Evolutionary conservation across 2,797 vertebrate species (phyloP).

Genomic region (Cossypha caffra): DNA sequence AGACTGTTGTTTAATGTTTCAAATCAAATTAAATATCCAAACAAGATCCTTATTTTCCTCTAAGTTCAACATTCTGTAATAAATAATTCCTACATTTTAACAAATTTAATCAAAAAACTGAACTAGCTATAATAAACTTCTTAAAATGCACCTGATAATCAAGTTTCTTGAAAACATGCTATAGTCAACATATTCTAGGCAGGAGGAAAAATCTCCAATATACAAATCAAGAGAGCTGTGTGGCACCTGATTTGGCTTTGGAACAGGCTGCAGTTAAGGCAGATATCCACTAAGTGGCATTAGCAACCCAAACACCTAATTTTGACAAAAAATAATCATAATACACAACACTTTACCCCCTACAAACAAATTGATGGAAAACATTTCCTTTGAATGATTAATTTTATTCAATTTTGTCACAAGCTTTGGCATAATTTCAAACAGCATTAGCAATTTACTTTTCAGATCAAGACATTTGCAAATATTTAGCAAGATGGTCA

Average conservation of each 20-base stretch:
- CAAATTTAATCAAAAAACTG: background rate
- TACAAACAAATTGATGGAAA: background rate
- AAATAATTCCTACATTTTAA: background rate
- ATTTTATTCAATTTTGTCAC: background rate
- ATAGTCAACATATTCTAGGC: background rate
- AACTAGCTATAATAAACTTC: background rate
- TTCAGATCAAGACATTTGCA: background rate
- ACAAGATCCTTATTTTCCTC: background rate
- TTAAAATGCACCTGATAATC: background rate
- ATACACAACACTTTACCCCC: background rate
- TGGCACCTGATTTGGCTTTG: background rate
- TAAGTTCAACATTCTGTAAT: background rate
- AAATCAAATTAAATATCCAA: background rate
- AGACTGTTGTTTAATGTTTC: background rate
- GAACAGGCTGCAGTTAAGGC: slow-evolving; percentile 48
- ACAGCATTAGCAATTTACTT: background rate
- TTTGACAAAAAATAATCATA: background rate
- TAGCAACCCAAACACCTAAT: slow-evolving; percentile 24
- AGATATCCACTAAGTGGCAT: slow-evolving; percentile 71
- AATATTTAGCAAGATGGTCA: background rate
- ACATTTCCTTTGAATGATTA: background rate
- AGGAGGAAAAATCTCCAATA: background rate
- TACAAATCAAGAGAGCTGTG: background rate
- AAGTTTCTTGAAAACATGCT: background rate
- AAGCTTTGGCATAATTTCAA: background rate